These are phyloP conservation scores for Glaucidium brasilianum DNA, from an alignment of 2,113 vertebrate genomes.

Conservation along the genomic window DNA sequence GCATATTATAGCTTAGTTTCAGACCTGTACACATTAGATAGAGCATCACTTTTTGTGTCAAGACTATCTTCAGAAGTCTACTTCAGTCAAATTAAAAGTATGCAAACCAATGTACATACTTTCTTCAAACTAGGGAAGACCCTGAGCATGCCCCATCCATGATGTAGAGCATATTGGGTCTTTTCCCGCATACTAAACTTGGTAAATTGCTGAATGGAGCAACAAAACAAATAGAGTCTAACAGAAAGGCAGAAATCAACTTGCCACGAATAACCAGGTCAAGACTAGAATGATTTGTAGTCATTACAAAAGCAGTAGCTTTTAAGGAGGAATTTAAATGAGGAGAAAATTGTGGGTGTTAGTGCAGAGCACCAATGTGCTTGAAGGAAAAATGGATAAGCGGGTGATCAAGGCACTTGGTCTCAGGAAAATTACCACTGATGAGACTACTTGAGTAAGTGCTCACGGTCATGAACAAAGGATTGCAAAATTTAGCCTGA, in stretches of 20 bases:
- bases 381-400: slow-evolving; percentile 29
- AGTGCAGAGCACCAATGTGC: background rate
- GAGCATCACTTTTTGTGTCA: background rate
- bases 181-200: background rate
- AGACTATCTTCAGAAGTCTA: background rate
- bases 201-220: background rate
- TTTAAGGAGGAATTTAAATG: slow-evolving; percentile 6
- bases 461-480: background rate
- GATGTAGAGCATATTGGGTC: background rate
- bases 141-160: background rate
- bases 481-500: slow-evolving; percentile 35
- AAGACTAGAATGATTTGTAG: background rate
- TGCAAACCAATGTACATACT: background rate
- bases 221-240: background rate
- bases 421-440: background rate
- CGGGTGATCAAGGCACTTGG: background rate
- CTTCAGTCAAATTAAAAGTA: background rate
- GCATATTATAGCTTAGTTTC: background rate
- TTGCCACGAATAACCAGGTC: background rate
- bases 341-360: slow-evolving; percentile 11
- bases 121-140: background rate
- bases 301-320: background rate
- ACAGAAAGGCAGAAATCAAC: background rate
- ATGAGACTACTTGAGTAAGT: background rate
- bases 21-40: background rate